These are phyloP conservation scores for Podarcis lilfordi DNA, from an alignment of 2,797 vertebrate species.

Conservation along the genomic window DNA sequence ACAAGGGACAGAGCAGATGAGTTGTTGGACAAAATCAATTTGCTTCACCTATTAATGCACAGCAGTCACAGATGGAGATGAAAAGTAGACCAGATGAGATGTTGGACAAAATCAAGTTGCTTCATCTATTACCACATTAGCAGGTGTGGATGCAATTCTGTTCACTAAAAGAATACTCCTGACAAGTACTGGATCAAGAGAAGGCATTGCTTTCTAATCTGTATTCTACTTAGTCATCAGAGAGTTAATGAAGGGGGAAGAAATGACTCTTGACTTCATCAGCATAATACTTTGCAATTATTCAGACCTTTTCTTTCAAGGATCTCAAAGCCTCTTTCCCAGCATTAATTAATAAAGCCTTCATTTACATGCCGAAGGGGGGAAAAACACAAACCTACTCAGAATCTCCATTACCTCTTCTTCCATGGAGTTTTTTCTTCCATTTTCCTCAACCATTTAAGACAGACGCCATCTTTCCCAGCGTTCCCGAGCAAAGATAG, in stretches of 20 bases:
- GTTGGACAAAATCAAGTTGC: constrained; percentile 27
- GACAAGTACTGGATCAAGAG: constrained; percentile 15
- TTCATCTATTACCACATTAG: constrained; percentile 22
- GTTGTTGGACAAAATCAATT: constrained; percentile 33
- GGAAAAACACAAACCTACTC: too few relatives aligned
- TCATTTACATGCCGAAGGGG: neutral
- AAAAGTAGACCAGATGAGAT: constrained; percentile 27
- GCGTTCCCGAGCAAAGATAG: too few relatives aligned
- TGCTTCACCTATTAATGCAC: constrained; percentile 27
- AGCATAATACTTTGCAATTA: constrained; percentile 33
- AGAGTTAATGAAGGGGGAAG: constrained; percentile 20
- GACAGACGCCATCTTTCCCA: too few relatives aligned
- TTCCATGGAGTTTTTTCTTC: too few relatives aligned
- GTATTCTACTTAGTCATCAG: neutral
- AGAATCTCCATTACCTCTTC: neutral
- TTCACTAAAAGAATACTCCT: neutral
- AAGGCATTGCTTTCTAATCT: constrained; percentile 24
- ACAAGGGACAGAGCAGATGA: constrained; percentile 31
- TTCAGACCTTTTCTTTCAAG: constrained; percentile 23
- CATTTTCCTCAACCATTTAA: too few relatives aligned
- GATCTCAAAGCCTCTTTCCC: constrained; percentile 15
- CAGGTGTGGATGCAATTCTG: neutral
- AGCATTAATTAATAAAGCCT: neutral
- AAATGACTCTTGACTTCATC: constrained; percentile 25
- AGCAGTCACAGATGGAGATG: neutral